These are phyloP conservation scores for Adelosebastes latens DNA, from an alignment of 2,797 vertebrate genomes.

Conservation along the genomic window DNA sequence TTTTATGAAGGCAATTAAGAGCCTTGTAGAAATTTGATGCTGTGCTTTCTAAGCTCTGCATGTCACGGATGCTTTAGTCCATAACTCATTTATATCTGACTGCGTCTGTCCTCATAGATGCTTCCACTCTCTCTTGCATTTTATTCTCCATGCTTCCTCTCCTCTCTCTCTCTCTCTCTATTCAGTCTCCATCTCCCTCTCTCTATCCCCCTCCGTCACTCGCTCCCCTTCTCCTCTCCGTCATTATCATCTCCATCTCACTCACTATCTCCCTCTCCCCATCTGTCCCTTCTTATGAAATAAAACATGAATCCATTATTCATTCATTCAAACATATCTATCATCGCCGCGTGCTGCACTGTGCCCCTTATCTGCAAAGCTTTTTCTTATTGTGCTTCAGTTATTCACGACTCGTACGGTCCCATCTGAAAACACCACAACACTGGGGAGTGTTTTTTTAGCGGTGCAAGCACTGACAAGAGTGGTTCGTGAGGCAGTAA, in stretches of 20 bases:
- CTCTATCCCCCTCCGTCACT: constrained; percentile 17
- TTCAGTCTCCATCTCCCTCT: not conserved
- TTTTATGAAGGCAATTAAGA: constrained; percentile 50
- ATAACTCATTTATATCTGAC: constrained; percentile 58
- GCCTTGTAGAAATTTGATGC: constrained; percentile 29
- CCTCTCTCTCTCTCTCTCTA: not conserved
- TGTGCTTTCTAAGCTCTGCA: constrained; percentile 30
- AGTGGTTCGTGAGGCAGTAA: constrained; percentile 70
- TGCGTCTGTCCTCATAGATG: constrained; percentile 42
- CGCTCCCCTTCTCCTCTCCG: constrained; percentile 28
- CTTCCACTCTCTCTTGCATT: constrained; percentile 36
- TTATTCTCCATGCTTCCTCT: constrained; percentile 20
- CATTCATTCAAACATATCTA: constrained; percentile 76
- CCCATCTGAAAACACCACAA: constrained; percentile 67
- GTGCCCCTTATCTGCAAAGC: constrained; percentile 62
- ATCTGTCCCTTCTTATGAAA: constrained; percentile 75
- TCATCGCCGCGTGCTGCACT: constrained; percentile 48
- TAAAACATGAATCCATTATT: constrained; percentile 76
- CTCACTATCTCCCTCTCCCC: constrained; percentile 65
- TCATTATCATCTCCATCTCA: constrained; percentile 74
- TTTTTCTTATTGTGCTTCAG: constrained; percentile 61
- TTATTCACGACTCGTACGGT: constrained; percentile 60
- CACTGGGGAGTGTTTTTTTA: constrained; percentile 59
- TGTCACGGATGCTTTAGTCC: constrained; percentile 43
- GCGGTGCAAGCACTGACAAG: constrained; percentile 64